Evolutionary conservation across 1,140 invertebrate genomes (phyloP).

Genomic region (Calosoma granatense): DNA sequence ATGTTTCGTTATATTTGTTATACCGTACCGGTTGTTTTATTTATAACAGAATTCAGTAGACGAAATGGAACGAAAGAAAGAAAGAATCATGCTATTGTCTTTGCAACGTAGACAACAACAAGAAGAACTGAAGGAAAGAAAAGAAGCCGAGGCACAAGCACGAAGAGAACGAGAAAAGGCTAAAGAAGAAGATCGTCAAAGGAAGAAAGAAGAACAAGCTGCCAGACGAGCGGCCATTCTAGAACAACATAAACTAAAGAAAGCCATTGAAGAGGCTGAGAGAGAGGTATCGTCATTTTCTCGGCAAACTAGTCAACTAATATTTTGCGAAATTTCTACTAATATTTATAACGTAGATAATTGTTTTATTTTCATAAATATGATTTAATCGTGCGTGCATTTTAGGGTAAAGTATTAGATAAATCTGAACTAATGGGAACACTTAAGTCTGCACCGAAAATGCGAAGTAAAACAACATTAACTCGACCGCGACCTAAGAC

Average conservation of each 20-base stretch:
- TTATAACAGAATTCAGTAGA: slow-evolving; percentile 58
- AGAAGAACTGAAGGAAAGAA: slow-evolving; percentile 73
- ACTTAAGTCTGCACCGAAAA: slow-evolving; percentile 47
- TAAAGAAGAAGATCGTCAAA: slow-evolving; percentile 73
- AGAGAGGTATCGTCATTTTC: slow-evolving; percentile 57
- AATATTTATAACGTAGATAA: slow-evolving; percentile 10
- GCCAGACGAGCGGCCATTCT: slow-evolving; percentile 76
- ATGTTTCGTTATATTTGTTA: slow-evolving; percentile 14
- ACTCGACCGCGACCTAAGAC: slow-evolving; percentile 70
- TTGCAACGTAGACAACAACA: slow-evolving; percentile 78
- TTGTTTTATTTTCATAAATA: slow-evolving; percentile 9
- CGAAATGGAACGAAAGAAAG: slow-evolving; percentile 85
- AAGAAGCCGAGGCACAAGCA: slow-evolving; percentile 75
- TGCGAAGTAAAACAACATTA: slow-evolving; percentile 44
- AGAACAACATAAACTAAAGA: slow-evolving; percentile 91
- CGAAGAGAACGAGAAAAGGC: slow-evolving; percentile 66
- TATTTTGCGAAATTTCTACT: background rate
- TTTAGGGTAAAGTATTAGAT: slow-evolving; percentile 64
- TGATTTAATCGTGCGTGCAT: slow-evolving; percentile 12
- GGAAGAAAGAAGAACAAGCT: slow-evolving; percentile 87
- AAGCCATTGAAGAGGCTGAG: slow-evolving; percentile 85
- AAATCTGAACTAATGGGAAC: slow-evolving; percentile 56
- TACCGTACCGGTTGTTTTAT: slow-evolving; percentile 12
- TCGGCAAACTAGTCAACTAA: slow-evolving; percentile 1
- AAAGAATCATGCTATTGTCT: slow-evolving; percentile 77